Evolutionary conservation across 2,797 vertebrate species (phyloP), one percentile per base, ranked within the genome.

Genomic region (Botia kubotai): DNA sequence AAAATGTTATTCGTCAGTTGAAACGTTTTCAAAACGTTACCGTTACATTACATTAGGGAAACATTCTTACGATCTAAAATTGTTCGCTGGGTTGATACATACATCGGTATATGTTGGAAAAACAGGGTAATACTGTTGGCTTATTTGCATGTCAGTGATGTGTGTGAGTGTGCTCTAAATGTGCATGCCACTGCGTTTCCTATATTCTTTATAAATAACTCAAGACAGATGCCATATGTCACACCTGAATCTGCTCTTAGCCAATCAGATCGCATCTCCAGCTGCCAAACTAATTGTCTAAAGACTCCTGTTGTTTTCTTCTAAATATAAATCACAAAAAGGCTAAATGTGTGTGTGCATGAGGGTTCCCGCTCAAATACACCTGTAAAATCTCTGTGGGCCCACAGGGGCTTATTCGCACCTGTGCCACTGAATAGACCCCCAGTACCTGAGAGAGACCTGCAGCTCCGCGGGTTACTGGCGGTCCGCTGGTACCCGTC

Each of bases 401-500:
- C 33, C 43, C 23, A 39, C n/a, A 6, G 13, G 57, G 52, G 52
- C 67, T 77, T 12, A 55, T 72, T 46, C 19, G 21, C 68, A 82
- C 74, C 46, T 63, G 74, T 23, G 48, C 48, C 29, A 10, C 12
- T 70, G 43, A 79, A 62, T 21, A 17, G 55, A 63, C 6, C 6
- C 21, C 4, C 52, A 17, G 55, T 86, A 98, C 98, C 96, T 93
- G 98, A 97, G 82, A 97, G 90, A 72, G 97, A 96, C 88, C 95
- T 97, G 95, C 98, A 99, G 85, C 92, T 94, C 83, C 97, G 94
- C 13, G 92, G 93, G 85, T 94, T 96, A 79, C 94, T 93, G 80
- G 95, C 94, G 83, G 95, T 91, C 81, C 92, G 89, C 91, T 97
- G 94, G 74, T 99, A 99, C 16, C 98, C 98, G 1, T 98, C 96